Percentiles rank a stretch among this genome's conserved stretches.
phyloP scores from a whole-genome alignment of 2,888 invertebrate genomes.

The Dolichopus griseipennis region DNA sequence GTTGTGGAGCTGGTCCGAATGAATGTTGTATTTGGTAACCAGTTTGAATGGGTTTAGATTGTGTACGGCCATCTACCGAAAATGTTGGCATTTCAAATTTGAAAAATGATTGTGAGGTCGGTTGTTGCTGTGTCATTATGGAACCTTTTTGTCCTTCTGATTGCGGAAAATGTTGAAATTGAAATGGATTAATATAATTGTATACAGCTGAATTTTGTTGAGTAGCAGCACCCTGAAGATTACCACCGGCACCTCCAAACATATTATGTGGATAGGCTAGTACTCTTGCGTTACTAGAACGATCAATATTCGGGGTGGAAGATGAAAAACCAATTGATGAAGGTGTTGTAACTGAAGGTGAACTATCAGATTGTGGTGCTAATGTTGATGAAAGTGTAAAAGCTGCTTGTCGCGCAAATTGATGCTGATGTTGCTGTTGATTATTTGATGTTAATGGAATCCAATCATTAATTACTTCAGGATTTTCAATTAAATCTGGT shows the following conservation, averaged over 20 bases:
- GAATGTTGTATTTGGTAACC: slow-evolving; percentile 42
- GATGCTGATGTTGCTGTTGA: background rate
- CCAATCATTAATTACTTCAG: slow-evolving; percentile 44
- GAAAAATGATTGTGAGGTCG: slow-evolving; percentile 41
- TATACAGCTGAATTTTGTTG: slow-evolving; percentile 24
- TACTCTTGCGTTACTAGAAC: slow-evolving; percentile 39
- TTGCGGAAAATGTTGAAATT: slow-evolving; percentile 32
- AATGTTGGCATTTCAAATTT: slow-evolving; percentile 40
- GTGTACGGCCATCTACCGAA: slow-evolving; percentile 21
- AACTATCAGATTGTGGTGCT: background rate
- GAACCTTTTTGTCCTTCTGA: slow-evolving; percentile 28
- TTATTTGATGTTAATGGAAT: slow-evolving; percentile 43
- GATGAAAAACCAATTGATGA: background rate
- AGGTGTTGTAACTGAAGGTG: background rate
- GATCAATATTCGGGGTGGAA: slow-evolving; percentile 30
- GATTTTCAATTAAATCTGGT: slow-evolving; percentile 30
- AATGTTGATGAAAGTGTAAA: background rate
- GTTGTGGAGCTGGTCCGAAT: slow-evolving; percentile 30
- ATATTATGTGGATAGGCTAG: slow-evolving; percentile 39
- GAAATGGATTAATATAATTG: slow-evolving; percentile 35
- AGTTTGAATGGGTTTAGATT: slow-evolving; percentile 35
- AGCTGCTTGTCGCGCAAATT: background rate
- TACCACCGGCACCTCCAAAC: slow-evolving; percentile 35
- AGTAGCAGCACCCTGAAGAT: slow-evolving; percentile 24
- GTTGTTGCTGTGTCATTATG: slow-evolving; percentile 30